Percentiles rank a stretch among this genome's conserved stretches.
Conservation (phyloP, 2,888 invertebrate species). For the Pollenia griseotomentosa region DNA sequence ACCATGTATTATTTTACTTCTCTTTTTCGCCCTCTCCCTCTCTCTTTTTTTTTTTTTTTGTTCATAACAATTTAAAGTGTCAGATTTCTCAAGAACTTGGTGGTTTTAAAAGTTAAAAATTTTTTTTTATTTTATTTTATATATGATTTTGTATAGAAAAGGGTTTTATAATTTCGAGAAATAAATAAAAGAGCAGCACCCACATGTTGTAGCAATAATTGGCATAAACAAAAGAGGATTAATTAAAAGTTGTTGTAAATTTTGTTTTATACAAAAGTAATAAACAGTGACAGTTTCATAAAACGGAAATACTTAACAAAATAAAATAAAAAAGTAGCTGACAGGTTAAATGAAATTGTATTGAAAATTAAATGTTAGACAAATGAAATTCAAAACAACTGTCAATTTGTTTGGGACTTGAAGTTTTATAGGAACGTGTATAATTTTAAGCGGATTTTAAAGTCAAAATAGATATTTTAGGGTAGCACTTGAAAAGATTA, state of each 20-base stretch:
- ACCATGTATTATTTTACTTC: constrained; percentile 38
- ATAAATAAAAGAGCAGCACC: constrained; percentile 36
- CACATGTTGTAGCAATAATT: constrained; percentile 69
- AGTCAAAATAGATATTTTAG: no score
- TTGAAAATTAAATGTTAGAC: constrained; percentile 1
- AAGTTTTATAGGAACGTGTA: background rate
- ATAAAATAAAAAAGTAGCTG: constrained; percentile 35
- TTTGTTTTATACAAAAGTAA: constrained; percentile 25
- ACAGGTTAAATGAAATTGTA: constrained; percentile 49
- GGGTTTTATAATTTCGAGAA: constrained; percentile 16
- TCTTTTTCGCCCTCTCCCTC: no score
- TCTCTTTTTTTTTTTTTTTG: background rate
- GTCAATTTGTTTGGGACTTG: background rate
- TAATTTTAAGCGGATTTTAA: background rate
- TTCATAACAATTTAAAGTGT: constrained; percentile 58
- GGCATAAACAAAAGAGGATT: constrained; percentile 69
- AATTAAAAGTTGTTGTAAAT: constrained; percentile 62
- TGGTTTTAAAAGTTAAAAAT: constrained; percentile 48
- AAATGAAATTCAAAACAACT: background rate
- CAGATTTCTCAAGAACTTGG: constrained; percentile 66
- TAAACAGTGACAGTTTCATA: constrained; percentile 48
- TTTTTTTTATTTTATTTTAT: constrained; percentile 31
- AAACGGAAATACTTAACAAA: constrained; percentile 58
- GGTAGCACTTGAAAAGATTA: no score
- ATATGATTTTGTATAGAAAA: constrained; percentile 31